phyloP scores from a whole-genome alignment of 1,140 invertebrate species.

The Akabosia matsudoensis region DNA sequence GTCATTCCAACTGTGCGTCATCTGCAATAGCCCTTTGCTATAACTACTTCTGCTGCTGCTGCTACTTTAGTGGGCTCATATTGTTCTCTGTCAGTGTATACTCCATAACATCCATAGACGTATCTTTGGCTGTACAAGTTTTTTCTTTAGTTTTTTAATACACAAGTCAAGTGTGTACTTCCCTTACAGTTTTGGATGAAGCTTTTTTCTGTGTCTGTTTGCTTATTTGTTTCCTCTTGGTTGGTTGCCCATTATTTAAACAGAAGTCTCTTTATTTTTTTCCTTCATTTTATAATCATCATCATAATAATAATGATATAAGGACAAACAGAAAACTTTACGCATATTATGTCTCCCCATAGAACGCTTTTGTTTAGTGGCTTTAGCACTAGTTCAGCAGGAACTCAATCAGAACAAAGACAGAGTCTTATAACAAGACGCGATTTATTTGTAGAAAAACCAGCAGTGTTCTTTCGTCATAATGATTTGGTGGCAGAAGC shows the following conservation, averaged over 20 bases:
- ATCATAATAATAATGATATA: not conserved
- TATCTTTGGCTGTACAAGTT: too few relatives aligned
- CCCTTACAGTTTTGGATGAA: not conserved
- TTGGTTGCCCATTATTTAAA: not conserved
- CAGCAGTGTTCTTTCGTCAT: not conserved
- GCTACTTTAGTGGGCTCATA: not conserved
- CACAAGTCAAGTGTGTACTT: not conserved
- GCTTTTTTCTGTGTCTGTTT: not conserved
- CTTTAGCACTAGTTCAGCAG: not conserved
- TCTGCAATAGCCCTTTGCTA: constrained; percentile 28
- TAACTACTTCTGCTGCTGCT: not conserved
- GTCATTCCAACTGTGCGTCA: constrained; percentile 47
- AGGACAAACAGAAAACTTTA: not conserved
- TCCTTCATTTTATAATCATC: not conserved
- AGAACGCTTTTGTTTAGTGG: too few relatives aligned
- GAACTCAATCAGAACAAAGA: not conserved
- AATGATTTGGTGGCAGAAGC: not conserved
- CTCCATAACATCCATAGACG: too few relatives aligned
- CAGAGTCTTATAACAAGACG: not conserved
- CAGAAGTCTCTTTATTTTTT: not conserved
- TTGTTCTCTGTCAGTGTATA: constrained; percentile 17
- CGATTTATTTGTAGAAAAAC: not conserved
- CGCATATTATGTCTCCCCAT: too few relatives aligned
- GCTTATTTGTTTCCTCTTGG: not conserved
- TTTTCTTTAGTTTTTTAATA: too few relatives aligned